Evolutionary conservation across 2,797 vertebrate genomes (phyloP), one percentile per base, ranked within the genome.

Genomic region (Arnoldichthys spilopterus): DNA sequence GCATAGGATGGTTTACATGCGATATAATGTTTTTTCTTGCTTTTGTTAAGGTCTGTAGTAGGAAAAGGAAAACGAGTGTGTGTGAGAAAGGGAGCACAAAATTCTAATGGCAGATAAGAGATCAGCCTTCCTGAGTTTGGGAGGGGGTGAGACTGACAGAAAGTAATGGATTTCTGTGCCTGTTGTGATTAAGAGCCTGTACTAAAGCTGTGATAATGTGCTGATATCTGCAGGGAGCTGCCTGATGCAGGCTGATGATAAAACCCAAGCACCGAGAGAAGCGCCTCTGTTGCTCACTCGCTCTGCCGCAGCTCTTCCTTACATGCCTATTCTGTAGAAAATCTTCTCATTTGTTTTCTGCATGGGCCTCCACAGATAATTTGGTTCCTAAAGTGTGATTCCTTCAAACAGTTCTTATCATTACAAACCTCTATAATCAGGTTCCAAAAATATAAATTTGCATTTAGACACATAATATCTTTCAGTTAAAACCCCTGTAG

Each of bases 81-180:
- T 9, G 34, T 62, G 63, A 72, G 74, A 74, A 66, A 53, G 72
- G 45, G 90, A 90, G 89, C 85, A 85, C 88, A 87, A 86, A 91
- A 93, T 90, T 88, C 90, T 90, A 92, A 93, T 80, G 72, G 76
- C 87, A 93, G 91, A 91, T 91, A 94, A 81, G 90, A 86, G 85
- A 95, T 93, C 93, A 87, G 80, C 84, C 86, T 91, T 91, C 91
- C 88, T 88, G 89, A 93, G 94, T 91, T 91, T 80, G 79, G 79
- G 85, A 76, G 1, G 80, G 80, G 88, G 85, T 88, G 83, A 66
- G 90, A 90, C 87, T 94, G 94, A 95, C 91, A 90, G 93, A 92
- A 94, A 94, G 93, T 91, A 94, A 96, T 94, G 94, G 93, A 95
- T 96, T 95, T 94, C 90, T 85, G 93, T 89, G 93, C 88, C 87